Percentiles rank a stretch among this genome's conserved stretches.
phyloP scores from a whole-genome alignment of 2,113 vertebrate species.

The Nanorana parkeri region DNA sequence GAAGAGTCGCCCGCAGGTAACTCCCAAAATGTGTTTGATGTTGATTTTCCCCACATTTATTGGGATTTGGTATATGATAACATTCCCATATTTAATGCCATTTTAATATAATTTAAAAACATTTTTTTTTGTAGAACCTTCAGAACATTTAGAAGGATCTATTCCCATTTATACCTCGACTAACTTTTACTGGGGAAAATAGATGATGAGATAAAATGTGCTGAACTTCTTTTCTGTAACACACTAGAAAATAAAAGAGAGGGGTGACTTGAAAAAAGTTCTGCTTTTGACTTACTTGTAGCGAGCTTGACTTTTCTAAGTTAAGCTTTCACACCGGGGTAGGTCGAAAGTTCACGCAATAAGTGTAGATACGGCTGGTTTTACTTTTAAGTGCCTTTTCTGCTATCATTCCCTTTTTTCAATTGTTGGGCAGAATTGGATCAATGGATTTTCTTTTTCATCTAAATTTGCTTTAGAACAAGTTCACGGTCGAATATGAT shows the following conservation, averaged over 20 bases:
- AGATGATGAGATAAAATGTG: background rate
- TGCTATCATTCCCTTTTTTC: slow-evolving; percentile 31
- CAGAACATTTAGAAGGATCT: slow-evolving; percentile 1
- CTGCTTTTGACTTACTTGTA: slow-evolving; percentile 39
- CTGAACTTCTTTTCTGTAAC: slow-evolving; percentile 1
- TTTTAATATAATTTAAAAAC: background rate
- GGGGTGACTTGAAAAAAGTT: slow-evolving; percentile 24
- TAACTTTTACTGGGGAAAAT: background rate
- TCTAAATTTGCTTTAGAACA: slow-evolving; percentile 29
- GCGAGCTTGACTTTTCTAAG: slow-evolving; percentile 45
- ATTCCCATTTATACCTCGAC: background rate
- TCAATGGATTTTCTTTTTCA: slow-evolving; percentile 38
- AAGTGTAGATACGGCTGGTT: slow-evolving; percentile 22
- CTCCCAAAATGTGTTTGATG: too few relatives aligned
- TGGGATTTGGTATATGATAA: too few relatives aligned
- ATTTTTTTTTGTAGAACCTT: background rate
- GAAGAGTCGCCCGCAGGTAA: too few relatives aligned
- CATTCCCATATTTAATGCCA: background rate
- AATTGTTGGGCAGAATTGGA: slow-evolving; percentile 19
- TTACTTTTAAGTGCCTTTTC: slow-evolving; percentile 40
- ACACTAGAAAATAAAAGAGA: slow-evolving; percentile 11
- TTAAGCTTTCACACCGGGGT: slow-evolving; percentile 35
- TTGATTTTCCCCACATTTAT: too few relatives aligned
- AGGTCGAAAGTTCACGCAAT: slow-evolving; percentile 4
- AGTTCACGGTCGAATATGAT: slow-evolving; percentile 6